Percentiles rank a stretch among this genome's conserved stretches.
Conservation (phyloP, 2,797 vertebrate species). For the Parotocinclus haroldoi region DNA sequence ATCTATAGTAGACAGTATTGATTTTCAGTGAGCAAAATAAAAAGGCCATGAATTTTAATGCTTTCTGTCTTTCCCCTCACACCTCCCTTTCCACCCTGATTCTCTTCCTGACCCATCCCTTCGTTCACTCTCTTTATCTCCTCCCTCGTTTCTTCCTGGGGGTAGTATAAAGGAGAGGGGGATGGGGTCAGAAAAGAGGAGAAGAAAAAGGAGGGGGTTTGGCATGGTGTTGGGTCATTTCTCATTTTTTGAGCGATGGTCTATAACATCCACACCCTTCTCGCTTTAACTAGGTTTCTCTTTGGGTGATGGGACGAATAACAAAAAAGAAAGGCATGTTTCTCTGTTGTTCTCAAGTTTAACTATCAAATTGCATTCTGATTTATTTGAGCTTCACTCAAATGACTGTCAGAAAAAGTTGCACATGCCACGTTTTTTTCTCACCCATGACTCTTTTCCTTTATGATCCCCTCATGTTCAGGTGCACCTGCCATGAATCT, state of each 20-base stretch:
- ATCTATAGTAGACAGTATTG: constrained; percentile 81
- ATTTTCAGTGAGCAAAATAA: constrained; percentile 80
- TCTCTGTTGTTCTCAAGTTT: neutral
- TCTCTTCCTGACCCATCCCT: constrained; percentile 41
- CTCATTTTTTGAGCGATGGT: constrained; percentile 57
- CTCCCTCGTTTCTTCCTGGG: constrained; percentile 56
- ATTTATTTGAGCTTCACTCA: neutral
- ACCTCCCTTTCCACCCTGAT: constrained; percentile 22
- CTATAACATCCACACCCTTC: constrained; percentile 26
- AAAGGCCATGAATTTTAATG: constrained; percentile 84
- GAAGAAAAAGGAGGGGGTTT: constrained; percentile 23
- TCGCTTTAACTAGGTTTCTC: constrained; percentile 56
- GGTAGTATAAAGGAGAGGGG: constrained; percentile 56
- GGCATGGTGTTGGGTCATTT: constrained; percentile 54
- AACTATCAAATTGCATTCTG: neutral
- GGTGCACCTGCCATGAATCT: no score
- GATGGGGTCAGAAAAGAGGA: constrained; percentile 45
- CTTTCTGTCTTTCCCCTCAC: constrained; percentile 57
- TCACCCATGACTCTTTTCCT: neutral
- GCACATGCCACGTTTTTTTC: neutral
- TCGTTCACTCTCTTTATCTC: constrained; percentile 50
- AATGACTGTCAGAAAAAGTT: neutral
- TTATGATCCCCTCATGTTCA: neutral
- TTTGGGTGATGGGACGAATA: neutral
- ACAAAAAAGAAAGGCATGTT: neutral